Conservation (phyloP, 2,113 vertebrate genomes). For the Synodontis membranacea region DNA sequence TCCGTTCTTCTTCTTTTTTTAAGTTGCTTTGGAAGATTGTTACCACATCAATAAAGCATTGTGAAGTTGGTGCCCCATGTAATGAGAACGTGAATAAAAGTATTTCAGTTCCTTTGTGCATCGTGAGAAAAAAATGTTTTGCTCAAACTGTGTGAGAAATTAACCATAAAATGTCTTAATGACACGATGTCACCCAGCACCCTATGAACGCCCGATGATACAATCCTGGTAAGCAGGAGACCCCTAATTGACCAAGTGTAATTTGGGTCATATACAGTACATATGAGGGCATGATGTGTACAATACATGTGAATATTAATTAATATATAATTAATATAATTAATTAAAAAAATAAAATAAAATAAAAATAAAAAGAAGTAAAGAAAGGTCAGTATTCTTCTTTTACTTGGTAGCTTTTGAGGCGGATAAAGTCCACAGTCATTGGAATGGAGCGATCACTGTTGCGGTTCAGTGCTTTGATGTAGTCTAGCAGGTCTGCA, state of each 20-base stretch:
- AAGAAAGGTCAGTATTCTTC: not conserved
- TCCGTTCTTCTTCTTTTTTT: not conserved
- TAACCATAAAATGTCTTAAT: too few species aligned
- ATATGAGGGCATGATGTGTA: not conserved
- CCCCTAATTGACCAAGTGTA: not conserved
- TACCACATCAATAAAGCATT: not conserved
- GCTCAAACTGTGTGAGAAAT: too few species aligned
- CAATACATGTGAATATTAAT: not conserved
- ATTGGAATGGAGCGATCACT: conserved; percentile 96
- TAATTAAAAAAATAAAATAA: not conserved
- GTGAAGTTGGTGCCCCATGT: too few species aligned
- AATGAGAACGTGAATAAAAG: too few species aligned
- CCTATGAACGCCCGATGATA: too few species aligned
- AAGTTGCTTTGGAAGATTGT: not conserved
- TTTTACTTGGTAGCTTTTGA: conserved; percentile 98
- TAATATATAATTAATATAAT: too few species aligned
- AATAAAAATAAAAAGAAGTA: not conserved
- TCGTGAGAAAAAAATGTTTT: too few species aligned
- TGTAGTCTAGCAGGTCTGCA: conserved; percentile 96
- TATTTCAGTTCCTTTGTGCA: too few species aligned
- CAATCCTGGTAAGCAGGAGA: not conserved
- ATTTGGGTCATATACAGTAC: not conserved
- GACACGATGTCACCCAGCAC: too few species aligned
- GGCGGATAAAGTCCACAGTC: conserved; percentile 98
- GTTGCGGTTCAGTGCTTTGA: conserved; percentile 98